Conservation (phyloP, 2,797 vertebrate genomes). For the Odontamblyopus lacepedii region DNA sequence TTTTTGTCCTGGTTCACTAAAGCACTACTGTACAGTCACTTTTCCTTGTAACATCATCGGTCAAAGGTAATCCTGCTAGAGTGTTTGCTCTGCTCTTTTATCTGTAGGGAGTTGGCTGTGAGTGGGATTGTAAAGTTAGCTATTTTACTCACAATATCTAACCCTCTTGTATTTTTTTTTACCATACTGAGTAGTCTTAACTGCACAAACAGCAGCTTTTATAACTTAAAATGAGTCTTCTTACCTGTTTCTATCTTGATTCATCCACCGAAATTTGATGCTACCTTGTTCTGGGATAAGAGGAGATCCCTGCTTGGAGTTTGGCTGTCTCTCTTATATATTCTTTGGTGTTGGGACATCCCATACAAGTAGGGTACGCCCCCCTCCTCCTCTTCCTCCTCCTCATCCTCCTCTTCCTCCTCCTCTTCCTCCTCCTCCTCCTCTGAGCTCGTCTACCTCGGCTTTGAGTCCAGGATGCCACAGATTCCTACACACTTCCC, state of each 20-base stretch:
- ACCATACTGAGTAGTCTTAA: no score
- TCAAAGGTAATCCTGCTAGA: constrained; percentile 41
- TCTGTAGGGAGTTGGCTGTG: constrained; percentile 42
- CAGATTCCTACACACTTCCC: constrained; percentile 60
- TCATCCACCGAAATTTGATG: not conserved
- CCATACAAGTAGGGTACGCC: constrained; percentile 25
- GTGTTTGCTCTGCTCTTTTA: constrained; percentile 51
- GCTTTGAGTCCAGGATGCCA: constrained; percentile 31
- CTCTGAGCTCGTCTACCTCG: not conserved
- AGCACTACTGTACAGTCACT: not conserved
- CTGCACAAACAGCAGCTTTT: not conserved
- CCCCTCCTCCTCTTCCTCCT: constrained; percentile 15
- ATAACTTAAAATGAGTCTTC: not conserved
- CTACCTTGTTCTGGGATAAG: not conserved
- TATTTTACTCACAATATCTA: not conserved
- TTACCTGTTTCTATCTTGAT: constrained; percentile 35
- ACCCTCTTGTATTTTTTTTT: no score
- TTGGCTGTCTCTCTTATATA: constrained; percentile 28
- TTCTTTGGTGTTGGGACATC: constrained; percentile 27
- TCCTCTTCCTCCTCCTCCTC: not conserved
- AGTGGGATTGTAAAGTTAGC: not conserved
- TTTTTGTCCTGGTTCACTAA: not conserved
- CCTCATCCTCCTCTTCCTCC: no score
- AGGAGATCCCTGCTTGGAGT: constrained; percentile 17
- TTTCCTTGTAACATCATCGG: constrained; percentile 3